Evolutionary conservation across 2,888 invertebrate species (phyloP).

Genomic region (Itoplectis maculator): DNA sequence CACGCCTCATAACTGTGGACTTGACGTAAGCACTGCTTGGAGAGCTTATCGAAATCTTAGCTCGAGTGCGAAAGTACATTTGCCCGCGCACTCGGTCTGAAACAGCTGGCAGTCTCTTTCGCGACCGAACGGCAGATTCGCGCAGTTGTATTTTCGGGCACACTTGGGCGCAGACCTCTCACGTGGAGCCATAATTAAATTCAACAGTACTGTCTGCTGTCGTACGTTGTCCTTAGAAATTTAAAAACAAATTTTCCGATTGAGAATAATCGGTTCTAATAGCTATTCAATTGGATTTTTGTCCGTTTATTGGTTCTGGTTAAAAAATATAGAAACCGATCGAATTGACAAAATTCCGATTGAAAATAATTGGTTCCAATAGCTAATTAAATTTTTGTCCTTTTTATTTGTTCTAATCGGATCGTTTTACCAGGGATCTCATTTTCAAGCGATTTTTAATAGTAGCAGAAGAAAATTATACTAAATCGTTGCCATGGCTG

Average conservation of each 20-base stretch:
- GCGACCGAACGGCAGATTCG: constrained; percentile 57
- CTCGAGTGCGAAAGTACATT: constrained; percentile 60
- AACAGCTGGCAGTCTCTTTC: constrained; percentile 58
- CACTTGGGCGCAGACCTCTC: constrained; percentile 38
- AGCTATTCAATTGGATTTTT: too few species aligned
- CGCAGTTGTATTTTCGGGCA: constrained; percentile 62
- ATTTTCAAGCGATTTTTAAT: too few species aligned
- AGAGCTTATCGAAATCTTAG: neutral
- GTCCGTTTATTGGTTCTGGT: too few species aligned
- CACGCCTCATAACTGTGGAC: neutral
- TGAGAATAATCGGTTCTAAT: too few species aligned
- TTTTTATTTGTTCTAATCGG: too few species aligned
- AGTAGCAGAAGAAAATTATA: neutral
- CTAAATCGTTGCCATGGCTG: neutral
- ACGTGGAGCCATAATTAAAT: constrained; percentile 34
- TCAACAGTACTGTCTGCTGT: neutral
- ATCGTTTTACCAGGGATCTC: too few species aligned
- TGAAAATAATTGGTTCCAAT: too few species aligned
- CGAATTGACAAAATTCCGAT: too few species aligned
- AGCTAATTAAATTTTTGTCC: too few species aligned
- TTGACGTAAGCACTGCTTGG: neutral
- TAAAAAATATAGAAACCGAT: too few species aligned
- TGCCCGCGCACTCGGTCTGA: constrained; percentile 44
- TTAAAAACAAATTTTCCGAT: constrained; percentile 4
- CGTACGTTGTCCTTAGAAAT: constrained; percentile 33